phyloP scores from a whole-genome alignment of 1,140 invertebrate species.

The Hermetia illucens region DNA sequence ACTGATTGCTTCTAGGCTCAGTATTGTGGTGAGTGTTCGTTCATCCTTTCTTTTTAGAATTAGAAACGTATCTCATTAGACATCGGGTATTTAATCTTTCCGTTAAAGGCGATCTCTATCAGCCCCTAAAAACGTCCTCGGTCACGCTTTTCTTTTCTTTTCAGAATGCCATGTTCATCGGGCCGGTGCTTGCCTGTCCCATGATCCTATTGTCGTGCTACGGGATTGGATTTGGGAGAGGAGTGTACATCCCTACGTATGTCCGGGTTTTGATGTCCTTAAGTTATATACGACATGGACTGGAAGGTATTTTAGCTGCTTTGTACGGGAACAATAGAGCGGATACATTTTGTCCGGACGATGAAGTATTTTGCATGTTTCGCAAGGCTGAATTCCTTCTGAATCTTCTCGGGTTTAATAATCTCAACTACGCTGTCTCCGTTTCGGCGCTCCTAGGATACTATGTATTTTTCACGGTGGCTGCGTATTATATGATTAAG shows the following conservation, averaged over 20 bases:
- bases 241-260: constrained; percentile 41
- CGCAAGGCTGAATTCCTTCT: constrained; percentile 37
- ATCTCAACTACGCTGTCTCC: constrained; percentile 20
- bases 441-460: constrained; percentile 18
- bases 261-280: constrained; percentile 59
- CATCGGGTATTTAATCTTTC: too few species aligned
- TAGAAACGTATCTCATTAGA: too few species aligned
- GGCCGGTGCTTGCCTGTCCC: constrained; percentile 55
- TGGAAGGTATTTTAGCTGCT: constrained; percentile 63
- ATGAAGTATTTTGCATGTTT: constrained; percentile 54
- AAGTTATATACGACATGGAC: constrained; percentile 62
- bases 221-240: constrained; percentile 51
- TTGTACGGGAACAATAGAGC: constrained; percentile 61
- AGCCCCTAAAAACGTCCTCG: background rate
- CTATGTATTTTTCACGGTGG: constrained; percentile 21
- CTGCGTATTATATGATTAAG: constrained; percentile 22
- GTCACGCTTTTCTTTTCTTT: constrained; percentile 18
- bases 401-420: constrained; percentile 23
- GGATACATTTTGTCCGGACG: constrained; percentile 47
- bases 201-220: constrained; percentile 63
- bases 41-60: too few species aligned
- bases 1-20: constrained; percentile 52
- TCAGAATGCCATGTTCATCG: constrained; percentile 67
- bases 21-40: constrained; percentile 51
- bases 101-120: too few species aligned